phyloP scores from a whole-genome alignment of 2,113 vertebrate genomes.

The Sarotherodon lohbergeri region DNA sequence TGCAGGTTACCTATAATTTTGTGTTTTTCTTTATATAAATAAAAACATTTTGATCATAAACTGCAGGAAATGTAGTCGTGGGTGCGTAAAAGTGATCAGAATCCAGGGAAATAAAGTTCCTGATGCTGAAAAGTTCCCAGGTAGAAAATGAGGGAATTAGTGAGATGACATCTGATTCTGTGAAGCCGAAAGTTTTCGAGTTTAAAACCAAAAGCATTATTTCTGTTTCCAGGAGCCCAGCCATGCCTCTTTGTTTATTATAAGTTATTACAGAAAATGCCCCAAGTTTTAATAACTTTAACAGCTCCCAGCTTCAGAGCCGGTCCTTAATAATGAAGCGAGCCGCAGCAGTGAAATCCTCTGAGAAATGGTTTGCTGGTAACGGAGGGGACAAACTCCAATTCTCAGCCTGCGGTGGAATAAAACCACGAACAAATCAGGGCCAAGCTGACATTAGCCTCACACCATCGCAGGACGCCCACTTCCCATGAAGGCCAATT shows the following conservation, averaged over 20 bases:
- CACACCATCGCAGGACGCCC: slow-evolving; percentile 15
- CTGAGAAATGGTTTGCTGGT: slow-evolving; percentile 7
- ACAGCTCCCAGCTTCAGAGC: slow-evolving; percentile 13
- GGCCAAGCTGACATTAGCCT: slow-evolving; percentile 55
- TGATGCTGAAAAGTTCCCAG: background rate
- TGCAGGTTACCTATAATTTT: background rate
- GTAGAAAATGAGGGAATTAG: background rate
- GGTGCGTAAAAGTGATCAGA: background rate
- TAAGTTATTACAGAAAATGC: background rate
- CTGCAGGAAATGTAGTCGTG: background rate
- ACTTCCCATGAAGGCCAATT: slow-evolving; percentile 56
- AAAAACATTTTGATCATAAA: background rate
- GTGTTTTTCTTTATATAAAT: background rate
- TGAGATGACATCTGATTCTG: background rate
- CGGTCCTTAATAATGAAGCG: slow-evolving; percentile 18
- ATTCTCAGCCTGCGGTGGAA: background rate
- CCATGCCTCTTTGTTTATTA: background rate
- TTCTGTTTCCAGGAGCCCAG: background rate
- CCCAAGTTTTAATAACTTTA: slow-evolving; percentile 16
- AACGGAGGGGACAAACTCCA: slow-evolving; percentile 6
- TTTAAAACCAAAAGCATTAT: background rate
- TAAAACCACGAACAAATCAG: slow-evolving; percentile 44
- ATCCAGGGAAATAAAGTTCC: background rate
- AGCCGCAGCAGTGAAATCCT: slow-evolving; percentile 23
- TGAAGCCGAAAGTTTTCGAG: background rate